phyloP scores from a whole-genome alignment of 2,888 invertebrate species.

The Xylocampa areola region DNA sequence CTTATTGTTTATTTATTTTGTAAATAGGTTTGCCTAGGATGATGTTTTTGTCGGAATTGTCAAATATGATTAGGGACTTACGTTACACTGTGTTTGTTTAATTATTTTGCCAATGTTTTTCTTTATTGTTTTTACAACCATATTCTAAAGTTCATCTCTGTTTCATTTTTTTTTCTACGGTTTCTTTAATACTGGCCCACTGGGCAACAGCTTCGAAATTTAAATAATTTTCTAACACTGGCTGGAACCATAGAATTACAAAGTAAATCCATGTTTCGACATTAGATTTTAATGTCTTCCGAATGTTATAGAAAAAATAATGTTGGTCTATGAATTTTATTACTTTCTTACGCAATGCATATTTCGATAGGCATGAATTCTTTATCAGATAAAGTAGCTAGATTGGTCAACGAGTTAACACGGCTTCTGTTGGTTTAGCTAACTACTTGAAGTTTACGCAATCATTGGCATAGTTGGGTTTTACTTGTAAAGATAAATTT shows the following conservation, averaged over 20 bases:
- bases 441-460: constrained; percentile 41
- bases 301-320: constrained; percentile 10
- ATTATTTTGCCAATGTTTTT: not conserved
- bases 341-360: constrained; percentile 33
- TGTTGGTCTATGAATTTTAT: constrained; percentile 29
- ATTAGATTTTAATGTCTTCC: constrained; percentile 10
- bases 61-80: not conserved
- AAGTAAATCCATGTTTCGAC: not conserved
- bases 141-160: not conserved
- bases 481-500: constrained; percentile 19
- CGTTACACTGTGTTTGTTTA: too few relatives aligned
- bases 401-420: constrained; percentile 44
- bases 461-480: constrained; percentile 18
- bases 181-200: not conserved
- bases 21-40: not conserved
- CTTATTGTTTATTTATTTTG: too few relatives aligned
- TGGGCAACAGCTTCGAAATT: not conserved
- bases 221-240: not conserved
- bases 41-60: constrained; percentile 8
- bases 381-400: constrained; percentile 49
- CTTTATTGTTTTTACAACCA: not conserved
- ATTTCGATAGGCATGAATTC: constrained; percentile 33
- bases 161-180: not conserved
- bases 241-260: constrained; percentile 5
- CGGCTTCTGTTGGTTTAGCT: constrained; percentile 41